phyloP scores from a whole-genome alignment of 2,888 invertebrate genomes.

The Uropetala carovei region DNA sequence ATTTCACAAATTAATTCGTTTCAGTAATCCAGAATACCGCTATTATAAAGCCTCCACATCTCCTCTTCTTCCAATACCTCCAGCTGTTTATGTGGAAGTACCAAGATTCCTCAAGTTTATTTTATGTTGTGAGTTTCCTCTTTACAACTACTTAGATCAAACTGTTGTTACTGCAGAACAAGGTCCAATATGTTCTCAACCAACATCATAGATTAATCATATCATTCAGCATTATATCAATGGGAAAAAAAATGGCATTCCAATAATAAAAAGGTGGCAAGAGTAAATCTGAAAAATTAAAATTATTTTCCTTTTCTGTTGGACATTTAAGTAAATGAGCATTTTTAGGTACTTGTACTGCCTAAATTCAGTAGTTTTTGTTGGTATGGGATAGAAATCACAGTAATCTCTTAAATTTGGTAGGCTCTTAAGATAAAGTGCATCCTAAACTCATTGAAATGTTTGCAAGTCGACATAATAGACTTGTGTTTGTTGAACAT shows the following conservation, averaged over 20 bases:
- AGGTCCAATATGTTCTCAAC: slow-evolving; percentile 50
- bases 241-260: neutral
- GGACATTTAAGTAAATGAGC: neutral
- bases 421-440: too few relatives aligned
- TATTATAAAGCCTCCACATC: slow-evolving; percentile 93
- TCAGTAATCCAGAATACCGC: slow-evolving; percentile 88
- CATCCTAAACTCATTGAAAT: too few relatives aligned
- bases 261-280: slow-evolving; percentile 2
- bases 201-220: slow-evolving; percentile 25
- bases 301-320: slow-evolving; percentile 9
- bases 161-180: slow-evolving; percentile 36
- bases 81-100: slow-evolving; percentile 90
- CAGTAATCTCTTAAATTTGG: neutral
- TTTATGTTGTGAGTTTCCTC: slow-evolving; percentile 91
- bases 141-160: slow-evolving; percentile 77
- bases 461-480: too few relatives aligned
- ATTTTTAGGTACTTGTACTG: neutral
- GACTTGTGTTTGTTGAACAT: neutral
- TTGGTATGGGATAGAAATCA: neutral
- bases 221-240: neutral
- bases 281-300: neutral
- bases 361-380: slow-evolving; percentile 17
- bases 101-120: slow-evolving; percentile 89
- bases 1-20: slow-evolving; percentile 70
- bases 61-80: slow-evolving; percentile 92